These are phyloP conservation scores for Enteromius viviparus DNA, from an alignment of 2,797 vertebrate species.

Conservation along the genomic window DNA sequence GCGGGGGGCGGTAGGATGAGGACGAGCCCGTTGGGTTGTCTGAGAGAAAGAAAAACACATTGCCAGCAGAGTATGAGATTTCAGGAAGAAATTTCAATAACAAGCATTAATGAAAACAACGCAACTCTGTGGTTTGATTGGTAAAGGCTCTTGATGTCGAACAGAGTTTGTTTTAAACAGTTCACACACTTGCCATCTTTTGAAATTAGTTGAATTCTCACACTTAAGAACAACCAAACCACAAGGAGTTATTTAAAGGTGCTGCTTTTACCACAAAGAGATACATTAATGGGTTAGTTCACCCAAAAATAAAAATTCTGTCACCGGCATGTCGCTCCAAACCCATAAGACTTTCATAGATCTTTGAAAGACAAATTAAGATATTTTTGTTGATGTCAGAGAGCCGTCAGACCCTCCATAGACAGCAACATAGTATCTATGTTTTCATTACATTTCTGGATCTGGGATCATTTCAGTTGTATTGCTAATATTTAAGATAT, in stretches of 20 bases:
- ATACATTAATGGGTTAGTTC: too few species aligned
- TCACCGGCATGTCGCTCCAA: too few species aligned
- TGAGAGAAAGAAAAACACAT: slow-evolving; percentile 57
- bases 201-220: not conserved
- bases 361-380: too few species aligned
- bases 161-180: not conserved
- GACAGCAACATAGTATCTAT: too few species aligned
- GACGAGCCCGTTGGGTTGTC: slow-evolving; percentile 83
- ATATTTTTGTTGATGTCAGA: too few species aligned
- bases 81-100: not conserved
- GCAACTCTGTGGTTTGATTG: not conserved
- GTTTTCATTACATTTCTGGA: too few species aligned
- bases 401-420: too few species aligned
- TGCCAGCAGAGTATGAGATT: not conserved
- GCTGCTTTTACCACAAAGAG: too few species aligned
- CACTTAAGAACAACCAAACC: not conserved
- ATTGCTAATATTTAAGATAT: too few species aligned
- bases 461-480: too few species aligned
- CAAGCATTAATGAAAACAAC: not conserved
- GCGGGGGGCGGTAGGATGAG: slow-evolving; percentile 85
- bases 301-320: too few species aligned
- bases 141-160: not conserved
- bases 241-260: not conserved
- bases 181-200: not conserved
- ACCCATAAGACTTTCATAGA: too few species aligned